Evolutionary conservation across 1,140 invertebrate species (phyloP).

Genomic region (Mamestra configurata): DNA sequence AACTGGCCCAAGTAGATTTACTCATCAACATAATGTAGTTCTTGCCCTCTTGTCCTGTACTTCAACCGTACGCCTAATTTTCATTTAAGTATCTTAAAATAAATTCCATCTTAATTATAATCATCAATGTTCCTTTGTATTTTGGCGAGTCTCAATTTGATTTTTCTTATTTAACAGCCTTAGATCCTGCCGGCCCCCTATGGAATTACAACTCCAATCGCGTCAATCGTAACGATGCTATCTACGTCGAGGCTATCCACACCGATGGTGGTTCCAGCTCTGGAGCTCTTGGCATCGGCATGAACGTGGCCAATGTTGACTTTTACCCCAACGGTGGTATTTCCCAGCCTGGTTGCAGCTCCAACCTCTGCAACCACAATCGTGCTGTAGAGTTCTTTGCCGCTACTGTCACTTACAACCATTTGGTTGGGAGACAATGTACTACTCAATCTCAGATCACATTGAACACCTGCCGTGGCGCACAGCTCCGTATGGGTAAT

Average conservation of each 20-base stretch:
- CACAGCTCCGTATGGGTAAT: constrained; percentile 69
- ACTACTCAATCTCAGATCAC: constrained; percentile 59
- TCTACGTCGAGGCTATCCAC: constrained; percentile 91
- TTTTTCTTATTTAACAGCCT: constrained; percentile 44
- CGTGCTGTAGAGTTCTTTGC: constrained; percentile 90
- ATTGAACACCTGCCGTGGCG: constrained; percentile 67
- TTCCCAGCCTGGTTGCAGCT: constrained; percentile 84
- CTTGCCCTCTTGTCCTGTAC: no score
- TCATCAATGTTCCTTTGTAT: not conserved
- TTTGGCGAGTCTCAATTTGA: not conserved
- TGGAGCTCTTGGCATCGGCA: constrained; percentile 86
- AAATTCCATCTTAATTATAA: no score
- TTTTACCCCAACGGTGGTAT: constrained; percentile 94
- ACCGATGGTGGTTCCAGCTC: constrained; percentile 86
- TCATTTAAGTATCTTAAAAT: not conserved
- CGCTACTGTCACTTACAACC: constrained; percentile 72
- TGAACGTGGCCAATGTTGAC: constrained; percentile 89
- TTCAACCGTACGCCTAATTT: no score
- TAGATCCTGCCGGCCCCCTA: constrained; percentile 69
- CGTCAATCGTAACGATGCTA: constrained; percentile 78
- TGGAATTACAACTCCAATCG: constrained; percentile 63
- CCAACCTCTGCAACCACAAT: constrained; percentile 89
- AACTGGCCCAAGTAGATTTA: no score
- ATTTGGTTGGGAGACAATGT: constrained; percentile 68
- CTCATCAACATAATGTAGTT: no score